Conservation (phyloP, 2,797 vertebrate species). For the Rhinophrynus dorsalis region DNA sequence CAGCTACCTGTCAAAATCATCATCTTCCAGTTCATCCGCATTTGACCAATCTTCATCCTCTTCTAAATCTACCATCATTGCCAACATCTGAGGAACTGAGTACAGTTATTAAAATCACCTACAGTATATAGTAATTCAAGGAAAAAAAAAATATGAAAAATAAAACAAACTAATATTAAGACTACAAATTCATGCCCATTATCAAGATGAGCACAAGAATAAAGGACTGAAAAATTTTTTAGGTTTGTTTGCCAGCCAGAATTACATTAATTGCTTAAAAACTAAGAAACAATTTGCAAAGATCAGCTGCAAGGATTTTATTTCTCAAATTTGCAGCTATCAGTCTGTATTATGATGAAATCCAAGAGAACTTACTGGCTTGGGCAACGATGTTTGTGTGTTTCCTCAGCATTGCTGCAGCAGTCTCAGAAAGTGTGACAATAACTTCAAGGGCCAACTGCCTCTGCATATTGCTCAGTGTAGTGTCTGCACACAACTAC, state of each 20-base stretch:
- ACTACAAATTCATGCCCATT: too few species aligned
- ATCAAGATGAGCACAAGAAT: too few species aligned
- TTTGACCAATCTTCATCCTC: constrained; percentile 97
- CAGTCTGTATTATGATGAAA: too few species aligned
- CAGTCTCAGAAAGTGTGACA: constrained; percentile 94
- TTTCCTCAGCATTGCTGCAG: constrained; percentile 94
- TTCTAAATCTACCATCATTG: constrained; percentile 98
- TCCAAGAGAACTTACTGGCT: constrained; percentile 80
- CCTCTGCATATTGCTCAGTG: constrained; percentile 93
- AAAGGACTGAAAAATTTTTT: too few species aligned
- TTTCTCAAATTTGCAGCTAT: too few species aligned
- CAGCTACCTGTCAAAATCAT: constrained; percentile 95
- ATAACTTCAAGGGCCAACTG: constrained; percentile 95
- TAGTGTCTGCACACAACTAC: constrained; percentile 89
- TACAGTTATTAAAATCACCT: too few species aligned
- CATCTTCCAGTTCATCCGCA: constrained; percentile 93
- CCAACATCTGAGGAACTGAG: constrained; percentile 95
- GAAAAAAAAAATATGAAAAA: neutral
- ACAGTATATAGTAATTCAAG: neutral
- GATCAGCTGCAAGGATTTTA: too few species aligned
- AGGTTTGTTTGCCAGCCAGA: too few species aligned
- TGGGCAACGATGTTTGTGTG: constrained; percentile 91
- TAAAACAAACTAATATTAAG: neutral
- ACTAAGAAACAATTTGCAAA: too few species aligned
- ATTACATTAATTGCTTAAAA: too few species aligned